Evolutionary conservation across 2,888 invertebrate species (phyloP).

Genomic region (Nudaria mundana): DNA sequence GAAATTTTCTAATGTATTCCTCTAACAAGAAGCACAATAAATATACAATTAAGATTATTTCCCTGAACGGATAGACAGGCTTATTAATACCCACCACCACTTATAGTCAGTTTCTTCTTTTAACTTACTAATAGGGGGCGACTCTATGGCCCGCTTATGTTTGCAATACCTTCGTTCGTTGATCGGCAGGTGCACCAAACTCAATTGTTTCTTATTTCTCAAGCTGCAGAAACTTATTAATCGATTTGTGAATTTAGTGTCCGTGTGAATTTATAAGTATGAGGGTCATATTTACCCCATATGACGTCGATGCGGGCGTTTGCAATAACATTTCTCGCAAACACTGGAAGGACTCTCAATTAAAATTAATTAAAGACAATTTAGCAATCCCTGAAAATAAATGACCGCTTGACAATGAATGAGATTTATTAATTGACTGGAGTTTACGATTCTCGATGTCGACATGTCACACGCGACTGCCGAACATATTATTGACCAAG

Average conservation of each 20-base stretch:
- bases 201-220: constrained; percentile 41
- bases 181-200: constrained; percentile 27
- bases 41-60: too few species aligned
- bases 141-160: too few species aligned
- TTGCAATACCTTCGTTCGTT: too few species aligned
- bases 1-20: constrained; percentile 39
- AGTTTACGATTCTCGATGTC: constrained; percentile 17
- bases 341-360: constrained; percentile 72
- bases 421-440: constrained; percentile 63
- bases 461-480: constrained; percentile 10
- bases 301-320: constrained; percentile 66
- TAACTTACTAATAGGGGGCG: too few species aligned
- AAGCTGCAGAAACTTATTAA: constrained; percentile 37
- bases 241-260: constrained; percentile 41
- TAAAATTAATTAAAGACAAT: constrained; percentile 80
- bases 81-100: too few species aligned
- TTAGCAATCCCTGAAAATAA: constrained; percentile 74
- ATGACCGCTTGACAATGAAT: constrained; percentile 68
- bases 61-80: too few species aligned
- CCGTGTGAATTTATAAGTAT: constrained; percentile 61
- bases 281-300: constrained; percentile 57
- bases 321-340: constrained; percentile 67
- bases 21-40: constrained; percentile 52
- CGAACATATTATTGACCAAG: too few species aligned
- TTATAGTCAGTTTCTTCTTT: too few species aligned